These are phyloP conservation scores for Ditylenchus dipsaci DNA, from an alignment of 1,140 invertebrate genomes.

Conservation along the genomic window DNA sequence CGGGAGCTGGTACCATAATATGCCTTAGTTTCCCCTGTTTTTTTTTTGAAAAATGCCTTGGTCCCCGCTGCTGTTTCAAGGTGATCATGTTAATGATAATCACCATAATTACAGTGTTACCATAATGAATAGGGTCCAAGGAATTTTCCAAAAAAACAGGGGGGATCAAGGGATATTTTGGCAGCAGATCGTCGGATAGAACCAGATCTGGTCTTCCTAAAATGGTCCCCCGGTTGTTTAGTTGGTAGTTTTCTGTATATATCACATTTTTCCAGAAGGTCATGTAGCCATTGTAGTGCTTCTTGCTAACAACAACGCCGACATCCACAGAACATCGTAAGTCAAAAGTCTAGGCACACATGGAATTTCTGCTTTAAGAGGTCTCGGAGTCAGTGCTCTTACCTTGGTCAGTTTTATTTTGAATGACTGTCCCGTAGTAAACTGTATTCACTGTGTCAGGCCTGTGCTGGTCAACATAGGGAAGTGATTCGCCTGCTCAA, in stretches of 20 bases:
- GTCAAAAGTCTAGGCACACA: background rate
- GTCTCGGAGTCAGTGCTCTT: constrained; percentile 2
- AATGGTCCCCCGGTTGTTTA: too few relatives aligned
- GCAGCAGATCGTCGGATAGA: too few relatives aligned
- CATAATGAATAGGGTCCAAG: background rate
- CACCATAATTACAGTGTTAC: background rate
- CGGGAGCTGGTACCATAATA: too few relatives aligned
- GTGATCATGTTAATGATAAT: too few relatives aligned
- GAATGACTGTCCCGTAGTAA: too few relatives aligned
- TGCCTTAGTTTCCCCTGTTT: too few relatives aligned
- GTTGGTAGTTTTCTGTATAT: background rate
- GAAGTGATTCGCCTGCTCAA: constrained; percentile 3
- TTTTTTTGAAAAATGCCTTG: too few relatives aligned
- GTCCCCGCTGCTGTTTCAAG: too few relatives aligned
- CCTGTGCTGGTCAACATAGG: background rate
- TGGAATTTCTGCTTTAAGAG: constrained; percentile 2
- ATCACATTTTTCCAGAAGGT: constrained; percentile 2
- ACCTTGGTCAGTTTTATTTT: background rate
- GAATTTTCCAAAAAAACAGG: too few relatives aligned
- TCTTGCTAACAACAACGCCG: constrained; percentile 2
- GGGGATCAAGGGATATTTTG: too few relatives aligned
- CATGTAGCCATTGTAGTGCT: constrained; percentile 1
- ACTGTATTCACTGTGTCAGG: background rate
- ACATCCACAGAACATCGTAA: constrained; percentile 4
- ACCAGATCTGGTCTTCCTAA: background rate